A percentile compares a stretch with the other conserved stretches of the same genome.
Conservation (phyloP, 2,888 invertebrate species). For the Axea sp. region DNA sequence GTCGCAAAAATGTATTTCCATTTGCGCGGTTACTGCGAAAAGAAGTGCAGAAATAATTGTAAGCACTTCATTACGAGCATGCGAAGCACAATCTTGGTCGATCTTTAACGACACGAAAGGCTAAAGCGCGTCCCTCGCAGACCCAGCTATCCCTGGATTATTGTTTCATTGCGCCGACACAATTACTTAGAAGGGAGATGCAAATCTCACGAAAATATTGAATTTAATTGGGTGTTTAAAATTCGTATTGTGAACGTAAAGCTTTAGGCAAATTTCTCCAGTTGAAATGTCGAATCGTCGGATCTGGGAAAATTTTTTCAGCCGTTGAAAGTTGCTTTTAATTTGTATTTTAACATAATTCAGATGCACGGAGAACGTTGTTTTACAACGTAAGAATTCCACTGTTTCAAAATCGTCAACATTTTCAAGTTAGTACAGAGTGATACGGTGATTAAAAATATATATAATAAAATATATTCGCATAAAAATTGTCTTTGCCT, state of each 20-base stretch:
- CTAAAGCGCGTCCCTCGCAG: constrained; percentile 44
- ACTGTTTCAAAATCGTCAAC: too few species aligned
- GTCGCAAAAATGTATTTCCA: background rate
- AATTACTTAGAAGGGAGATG: constrained; percentile 55
- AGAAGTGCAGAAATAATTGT: constrained; percentile 25
- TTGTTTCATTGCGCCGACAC: constrained; percentile 52
- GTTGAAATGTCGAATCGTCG: too few species aligned
- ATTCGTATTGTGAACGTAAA: constrained; percentile 29
- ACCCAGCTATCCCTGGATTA: constrained; percentile 40
- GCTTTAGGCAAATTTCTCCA: constrained; percentile 17
- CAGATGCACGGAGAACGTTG: too few species aligned
- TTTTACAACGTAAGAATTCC: too few species aligned
- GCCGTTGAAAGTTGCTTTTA: too few species aligned
- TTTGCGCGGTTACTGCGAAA: background rate
- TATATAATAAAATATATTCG: too few species aligned
- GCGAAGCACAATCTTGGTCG: constrained; percentile 42
- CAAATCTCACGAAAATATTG: constrained; percentile 60
- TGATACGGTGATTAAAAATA: too few species aligned
- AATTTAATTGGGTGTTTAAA: constrained; percentile 59
- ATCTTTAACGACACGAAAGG: constrained; percentile 40
- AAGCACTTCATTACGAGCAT: constrained; percentile 41
- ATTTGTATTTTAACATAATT: too few species aligned
- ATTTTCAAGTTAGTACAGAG: too few species aligned
- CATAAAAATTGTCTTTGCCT: too few species aligned
- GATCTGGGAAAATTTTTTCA: too few species aligned